Conservation (phyloP, 2,888 invertebrate species). For the Drosophila borealis region DNA sequence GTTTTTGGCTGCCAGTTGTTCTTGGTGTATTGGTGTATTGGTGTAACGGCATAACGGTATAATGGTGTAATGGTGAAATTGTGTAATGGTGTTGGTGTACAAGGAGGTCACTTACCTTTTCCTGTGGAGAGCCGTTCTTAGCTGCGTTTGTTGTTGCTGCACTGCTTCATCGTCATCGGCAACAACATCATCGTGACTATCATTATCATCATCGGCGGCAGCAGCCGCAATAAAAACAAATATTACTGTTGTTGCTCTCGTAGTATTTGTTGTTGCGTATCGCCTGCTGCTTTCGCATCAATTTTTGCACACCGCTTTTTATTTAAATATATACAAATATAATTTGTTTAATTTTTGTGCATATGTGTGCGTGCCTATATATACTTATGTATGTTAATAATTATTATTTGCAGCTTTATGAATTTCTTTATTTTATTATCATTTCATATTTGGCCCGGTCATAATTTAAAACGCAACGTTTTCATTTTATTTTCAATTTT, state of each 20-base stretch:
- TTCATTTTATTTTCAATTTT: conserved; percentile 10
- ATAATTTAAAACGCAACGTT: conserved; percentile 40
- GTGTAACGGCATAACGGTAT: neutral
- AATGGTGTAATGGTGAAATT: conserved; percentile 1
- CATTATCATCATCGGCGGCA: neutral
- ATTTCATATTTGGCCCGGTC: conserved; percentile 37
- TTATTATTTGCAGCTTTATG: conserved; percentile 31
- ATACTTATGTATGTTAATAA: conserved; percentile 29
- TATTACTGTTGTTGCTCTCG: conserved; percentile 6
- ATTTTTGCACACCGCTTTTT: conserved; percentile 59
- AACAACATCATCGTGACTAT: neutral
- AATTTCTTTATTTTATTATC: conserved; percentile 12
- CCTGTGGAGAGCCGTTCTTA: conserved; percentile 48
- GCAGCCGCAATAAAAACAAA: conserved; percentile 37
- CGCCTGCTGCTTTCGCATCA: conserved; percentile 8
- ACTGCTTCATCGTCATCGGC: conserved; percentile 27
- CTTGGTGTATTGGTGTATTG: conserved; percentile 8
- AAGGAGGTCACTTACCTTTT: conserved; percentile 74
- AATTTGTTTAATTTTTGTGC: conserved; percentile 8
- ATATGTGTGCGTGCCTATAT: conserved; percentile 5
- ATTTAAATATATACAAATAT: conserved; percentile 12
- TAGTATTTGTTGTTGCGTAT: conserved; percentile 24
- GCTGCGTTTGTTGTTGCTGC: conserved; percentile 31
- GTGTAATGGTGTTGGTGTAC: conserved; percentile 24
- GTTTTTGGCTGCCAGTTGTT: conserved; percentile 11